Percentiles rank a stretch among this genome's conserved stretches.
phyloP scores from a whole-genome alignment of 2,797 vertebrate genomes.

The Bovichtus diacanthus region DNA sequence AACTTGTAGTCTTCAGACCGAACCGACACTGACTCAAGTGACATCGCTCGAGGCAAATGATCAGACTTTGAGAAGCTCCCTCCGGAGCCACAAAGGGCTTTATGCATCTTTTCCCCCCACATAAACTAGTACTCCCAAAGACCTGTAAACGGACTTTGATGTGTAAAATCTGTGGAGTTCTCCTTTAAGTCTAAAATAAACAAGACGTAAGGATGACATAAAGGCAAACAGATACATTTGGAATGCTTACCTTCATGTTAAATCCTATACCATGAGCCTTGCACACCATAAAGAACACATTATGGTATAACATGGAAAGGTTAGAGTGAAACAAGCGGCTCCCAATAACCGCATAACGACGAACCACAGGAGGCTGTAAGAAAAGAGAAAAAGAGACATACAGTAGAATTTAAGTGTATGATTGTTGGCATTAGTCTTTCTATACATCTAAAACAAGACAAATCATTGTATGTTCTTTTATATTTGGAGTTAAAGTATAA shows the following conservation, averaged over 20 bases:
- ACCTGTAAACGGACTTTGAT: not conserved
- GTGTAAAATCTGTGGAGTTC: not conserved
- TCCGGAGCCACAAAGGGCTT: not conserved
- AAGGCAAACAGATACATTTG: not conserved
- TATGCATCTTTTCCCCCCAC: too few relatives aligned
- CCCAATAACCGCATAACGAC: slow-evolving; percentile 84
- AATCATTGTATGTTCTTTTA: not conserved
- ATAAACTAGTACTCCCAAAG: not conserved
- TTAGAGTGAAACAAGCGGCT: slow-evolving; percentile 86
- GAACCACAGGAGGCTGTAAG: slow-evolving; percentile 60
- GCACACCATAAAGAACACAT: slow-evolving; percentile 88
- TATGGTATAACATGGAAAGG: slow-evolving; percentile 87
- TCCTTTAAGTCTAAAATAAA: not conserved
- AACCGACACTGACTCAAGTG: too few relatives aligned
- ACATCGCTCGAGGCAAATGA: not conserved
- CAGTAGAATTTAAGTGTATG: not conserved
- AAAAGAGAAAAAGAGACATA: not conserved
- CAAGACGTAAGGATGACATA: not conserved
- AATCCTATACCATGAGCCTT: slow-evolving; percentile 88
- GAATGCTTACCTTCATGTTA: slow-evolving; percentile 87
- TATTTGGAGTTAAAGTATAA: slow-evolving; percentile 15
- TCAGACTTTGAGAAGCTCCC: not conserved
- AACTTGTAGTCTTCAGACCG: not conserved
- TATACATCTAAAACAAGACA: slow-evolving; percentile 7
- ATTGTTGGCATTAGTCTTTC: slow-evolving; percentile 1